phyloP scores from a whole-genome alignment of 2,113 vertebrate species.

The Ursus arctos region DNA sequence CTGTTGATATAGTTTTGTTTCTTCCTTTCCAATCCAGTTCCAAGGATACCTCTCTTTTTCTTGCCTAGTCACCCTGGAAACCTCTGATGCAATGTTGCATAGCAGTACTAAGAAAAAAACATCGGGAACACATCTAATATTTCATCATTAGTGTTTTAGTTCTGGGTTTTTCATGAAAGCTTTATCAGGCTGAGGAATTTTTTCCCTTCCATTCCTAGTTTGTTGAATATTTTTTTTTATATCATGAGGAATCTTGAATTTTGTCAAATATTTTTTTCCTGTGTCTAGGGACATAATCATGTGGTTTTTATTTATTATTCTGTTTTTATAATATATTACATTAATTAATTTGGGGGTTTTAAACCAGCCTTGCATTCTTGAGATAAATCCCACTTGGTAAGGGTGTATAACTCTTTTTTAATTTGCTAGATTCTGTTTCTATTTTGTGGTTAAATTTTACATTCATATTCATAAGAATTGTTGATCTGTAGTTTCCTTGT shows the following conservation, averaged over 20 bases:
- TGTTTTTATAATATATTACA: background rate
- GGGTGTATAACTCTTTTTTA: background rate
- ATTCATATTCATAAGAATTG: background rate
- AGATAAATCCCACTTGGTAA: background rate
- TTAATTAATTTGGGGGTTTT: background rate
- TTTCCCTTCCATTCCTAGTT: background rate
- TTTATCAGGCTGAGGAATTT: background rate
- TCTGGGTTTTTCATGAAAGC: background rate
- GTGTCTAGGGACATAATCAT: background rate
- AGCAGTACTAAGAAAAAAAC: background rate
- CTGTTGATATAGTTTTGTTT: background rate
- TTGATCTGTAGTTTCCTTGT: background rate
- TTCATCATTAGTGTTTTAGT: background rate
- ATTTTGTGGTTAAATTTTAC: background rate
- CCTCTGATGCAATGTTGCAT: background rate
- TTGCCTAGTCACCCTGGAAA: background rate
- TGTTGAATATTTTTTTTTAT: background rate
- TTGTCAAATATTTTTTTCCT: background rate
- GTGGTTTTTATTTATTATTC: background rate
- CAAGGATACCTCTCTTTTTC: background rate
- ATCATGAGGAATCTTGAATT: background rate
- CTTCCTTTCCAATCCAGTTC: background rate
- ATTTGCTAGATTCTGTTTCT: background rate
- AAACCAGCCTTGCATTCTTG: background rate
- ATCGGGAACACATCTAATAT: background rate